A percentile compares a stretch with the other conserved stretches of the same genome.
Evolutionary conservation across 1,140 invertebrate genomes (phyloP).

Genomic region (Drosophila tsacasi): DNA sequence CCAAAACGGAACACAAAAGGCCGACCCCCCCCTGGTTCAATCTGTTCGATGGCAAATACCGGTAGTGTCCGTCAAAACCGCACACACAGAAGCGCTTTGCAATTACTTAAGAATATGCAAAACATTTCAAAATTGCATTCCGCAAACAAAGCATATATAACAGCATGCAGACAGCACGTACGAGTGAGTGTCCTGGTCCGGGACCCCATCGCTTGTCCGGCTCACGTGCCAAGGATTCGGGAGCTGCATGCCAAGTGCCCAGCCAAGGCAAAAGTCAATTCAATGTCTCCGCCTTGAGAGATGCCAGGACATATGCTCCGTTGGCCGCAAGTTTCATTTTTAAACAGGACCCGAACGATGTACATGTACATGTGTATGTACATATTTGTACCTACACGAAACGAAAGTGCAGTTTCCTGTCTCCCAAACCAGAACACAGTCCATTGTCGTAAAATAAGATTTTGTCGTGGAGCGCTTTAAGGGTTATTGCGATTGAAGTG

Average conservation of each 20-base stretch:
- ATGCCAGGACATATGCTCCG: constrained; percentile 42
- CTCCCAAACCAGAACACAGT: constrained; percentile 29
- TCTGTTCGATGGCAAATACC: constrained; percentile 39
- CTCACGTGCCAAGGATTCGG: constrained; percentile 53
- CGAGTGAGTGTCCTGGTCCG: constrained; percentile 17
- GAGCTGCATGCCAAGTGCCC: constrained; percentile 35
- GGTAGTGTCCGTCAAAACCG: constrained; percentile 23
- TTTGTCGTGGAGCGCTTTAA: constrained; percentile 33
- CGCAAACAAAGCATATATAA: constrained; percentile 46
- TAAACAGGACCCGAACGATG: constrained; percentile 16
- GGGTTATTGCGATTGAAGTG: constrained; percentile 44
- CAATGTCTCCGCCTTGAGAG: constrained; percentile 51
- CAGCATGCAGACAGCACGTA: constrained; percentile 26
- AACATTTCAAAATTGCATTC: constrained; percentile 74
- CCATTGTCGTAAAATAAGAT: constrained; percentile 40
- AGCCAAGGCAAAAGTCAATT: constrained; percentile 51
- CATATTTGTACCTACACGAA: background rate
- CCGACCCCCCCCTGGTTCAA: constrained; percentile 24
- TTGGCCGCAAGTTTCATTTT: constrained; percentile 37
- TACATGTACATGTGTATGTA: background rate
- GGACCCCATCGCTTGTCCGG: constrained; percentile 32
- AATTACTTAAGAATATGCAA: constrained; percentile 76
- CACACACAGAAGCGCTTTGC: constrained; percentile 52
- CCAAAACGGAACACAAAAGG: constrained; percentile 22
- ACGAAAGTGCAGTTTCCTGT: constrained; percentile 28